Percentiles rank a stretch among this genome's conserved stretches.
These are phyloP conservation scores for Odontomyia ornata DNA, from an alignment of 2,888 invertebrate species.

Conservation along the genomic window DNA sequence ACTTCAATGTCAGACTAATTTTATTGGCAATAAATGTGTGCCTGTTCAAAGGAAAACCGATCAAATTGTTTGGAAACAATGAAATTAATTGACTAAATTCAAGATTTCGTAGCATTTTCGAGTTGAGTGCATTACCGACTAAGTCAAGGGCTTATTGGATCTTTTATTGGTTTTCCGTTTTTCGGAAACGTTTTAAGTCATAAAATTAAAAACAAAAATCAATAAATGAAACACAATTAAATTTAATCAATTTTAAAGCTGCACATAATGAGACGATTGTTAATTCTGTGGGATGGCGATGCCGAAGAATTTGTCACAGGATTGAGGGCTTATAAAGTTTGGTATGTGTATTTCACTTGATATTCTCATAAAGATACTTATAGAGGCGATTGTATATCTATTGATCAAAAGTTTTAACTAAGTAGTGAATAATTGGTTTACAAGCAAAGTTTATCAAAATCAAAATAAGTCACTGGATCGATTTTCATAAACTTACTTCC, in stretches of 20 bases:
- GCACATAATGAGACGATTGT: background rate
- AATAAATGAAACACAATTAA: background rate
- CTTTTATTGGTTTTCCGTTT: background rate
- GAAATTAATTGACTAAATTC: background rate
- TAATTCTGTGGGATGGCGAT: background rate
- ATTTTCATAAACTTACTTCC: no score
- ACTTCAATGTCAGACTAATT: background rate
- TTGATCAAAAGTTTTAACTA: no score
- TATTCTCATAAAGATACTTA: background rate
- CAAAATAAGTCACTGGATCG: background rate
- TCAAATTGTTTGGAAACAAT: conserved; percentile 1
- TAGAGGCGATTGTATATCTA: background rate
- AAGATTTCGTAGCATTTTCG: background rate
- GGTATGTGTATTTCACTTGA: no score
- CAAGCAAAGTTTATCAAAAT: no score
- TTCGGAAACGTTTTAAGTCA: background rate
- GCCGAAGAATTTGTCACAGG: no score
- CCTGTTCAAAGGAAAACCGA: background rate
- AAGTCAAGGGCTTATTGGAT: background rate
- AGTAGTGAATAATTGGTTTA: no score
- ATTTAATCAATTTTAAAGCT: no score
- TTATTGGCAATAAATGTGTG: conserved; percentile 11
- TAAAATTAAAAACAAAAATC: background rate
- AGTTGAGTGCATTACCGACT: background rate
- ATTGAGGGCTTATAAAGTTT: no score